phyloP scores from a whole-genome alignment of 2,797 vertebrate species.

The Danio jaintianensis region DNA sequence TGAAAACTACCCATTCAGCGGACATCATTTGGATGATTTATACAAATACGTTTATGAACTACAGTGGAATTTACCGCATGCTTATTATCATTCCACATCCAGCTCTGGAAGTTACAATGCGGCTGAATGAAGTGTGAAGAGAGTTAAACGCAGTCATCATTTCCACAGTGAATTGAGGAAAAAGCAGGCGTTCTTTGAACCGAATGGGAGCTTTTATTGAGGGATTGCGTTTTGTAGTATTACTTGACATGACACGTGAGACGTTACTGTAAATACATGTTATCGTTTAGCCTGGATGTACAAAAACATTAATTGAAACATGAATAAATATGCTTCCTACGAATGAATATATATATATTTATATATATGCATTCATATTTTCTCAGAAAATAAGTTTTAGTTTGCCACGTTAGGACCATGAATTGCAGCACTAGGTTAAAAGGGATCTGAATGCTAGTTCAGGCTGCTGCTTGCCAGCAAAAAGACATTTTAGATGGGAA shows the following conservation, averaged over 20 bases:
- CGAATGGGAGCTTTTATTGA: conserved; percentile 38
- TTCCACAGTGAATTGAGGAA: background rate
- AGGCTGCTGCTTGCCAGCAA: background rate
- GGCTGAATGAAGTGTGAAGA: background rate
- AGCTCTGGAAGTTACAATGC: background rate
- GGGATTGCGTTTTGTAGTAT: background rate
- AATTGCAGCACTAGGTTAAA: conserved; percentile 14
- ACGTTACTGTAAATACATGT: conserved; percentile 14
- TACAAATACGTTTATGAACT: conserved; percentile 20
- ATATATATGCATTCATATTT: conserved; percentile 46
- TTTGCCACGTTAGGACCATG: conserved; percentile 20
- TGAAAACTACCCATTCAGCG: conserved; percentile 25
- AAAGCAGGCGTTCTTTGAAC: background rate
- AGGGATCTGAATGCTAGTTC: conserved; percentile 2
- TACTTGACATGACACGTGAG: conserved; percentile 30
- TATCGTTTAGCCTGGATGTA: conserved; percentile 19
- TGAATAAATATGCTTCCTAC: conserved; percentile 45
- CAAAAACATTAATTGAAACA: conserved; percentile 44
- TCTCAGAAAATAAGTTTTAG: conserved; percentile 50
- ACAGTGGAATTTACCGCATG: background rate
- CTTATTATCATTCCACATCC: conserved; percentile 18
- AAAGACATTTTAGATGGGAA: background rate
- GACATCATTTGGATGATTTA: conserved; percentile 37
- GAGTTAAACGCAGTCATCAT: background rate
- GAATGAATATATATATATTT: conserved; percentile 22